Evolutionary conservation across 2,888 invertebrate species (phyloP).

Genomic region (Troilus luridus): DNA sequence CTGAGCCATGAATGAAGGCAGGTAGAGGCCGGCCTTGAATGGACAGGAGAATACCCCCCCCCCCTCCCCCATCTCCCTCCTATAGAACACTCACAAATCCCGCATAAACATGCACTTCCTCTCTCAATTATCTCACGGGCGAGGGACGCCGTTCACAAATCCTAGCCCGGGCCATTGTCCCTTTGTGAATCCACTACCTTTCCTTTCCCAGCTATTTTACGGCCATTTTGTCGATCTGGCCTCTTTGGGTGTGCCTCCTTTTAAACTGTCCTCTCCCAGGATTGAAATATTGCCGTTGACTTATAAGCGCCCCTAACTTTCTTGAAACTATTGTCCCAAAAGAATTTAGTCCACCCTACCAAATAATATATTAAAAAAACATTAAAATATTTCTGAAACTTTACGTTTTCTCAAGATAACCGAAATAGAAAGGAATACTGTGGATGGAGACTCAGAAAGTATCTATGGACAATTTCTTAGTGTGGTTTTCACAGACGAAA

Average conservation of each 20-base stretch:
- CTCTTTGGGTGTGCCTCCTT: background rate
- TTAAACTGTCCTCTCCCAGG: background rate
- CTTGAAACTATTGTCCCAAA: too few relatives aligned
- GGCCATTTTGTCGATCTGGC: slow-evolving; percentile 9
- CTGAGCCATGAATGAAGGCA: background rate
- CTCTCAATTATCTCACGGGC: slow-evolving; percentile 27
- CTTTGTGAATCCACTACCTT: background rate
- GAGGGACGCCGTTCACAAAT: background rate
- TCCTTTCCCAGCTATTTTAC: background rate
- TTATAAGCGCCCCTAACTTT: background rate
- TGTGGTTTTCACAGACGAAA: too few relatives aligned
- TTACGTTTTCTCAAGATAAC: too few relatives aligned
- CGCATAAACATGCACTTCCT: slow-evolving; percentile 24
- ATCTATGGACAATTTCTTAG: too few relatives aligned
- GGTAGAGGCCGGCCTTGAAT: background rate
- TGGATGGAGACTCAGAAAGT: too few relatives aligned
- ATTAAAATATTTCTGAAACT: too few relatives aligned
- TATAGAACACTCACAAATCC: slow-evolving; percentile 28
- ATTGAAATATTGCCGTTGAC: background rate
- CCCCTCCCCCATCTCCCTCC: too few relatives aligned
- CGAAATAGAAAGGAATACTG: too few relatives aligned
- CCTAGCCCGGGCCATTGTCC: background rate
- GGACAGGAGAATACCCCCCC: background rate
- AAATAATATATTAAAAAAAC: too few relatives aligned
- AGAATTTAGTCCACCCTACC: too few relatives aligned